These are phyloP conservation scores for Symphodus melops DNA, from an alignment of 2,113 vertebrate species.

Conservation along the genomic window DNA sequence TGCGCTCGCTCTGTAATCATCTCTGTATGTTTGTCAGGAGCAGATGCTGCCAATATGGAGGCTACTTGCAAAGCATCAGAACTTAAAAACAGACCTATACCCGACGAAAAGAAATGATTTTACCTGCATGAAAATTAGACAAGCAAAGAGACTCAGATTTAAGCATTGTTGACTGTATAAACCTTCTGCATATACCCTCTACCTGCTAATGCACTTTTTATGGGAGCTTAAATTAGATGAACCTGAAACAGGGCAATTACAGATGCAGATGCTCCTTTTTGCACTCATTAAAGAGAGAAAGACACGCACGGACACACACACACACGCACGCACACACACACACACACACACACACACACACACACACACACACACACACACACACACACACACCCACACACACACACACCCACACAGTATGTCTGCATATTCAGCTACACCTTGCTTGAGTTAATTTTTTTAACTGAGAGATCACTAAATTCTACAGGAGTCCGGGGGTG, in stretches of 20 bases:
- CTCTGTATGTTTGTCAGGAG: conserved; percentile 40
- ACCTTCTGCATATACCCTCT: conserved; percentile 5
- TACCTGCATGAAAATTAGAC: conserved; percentile 11
- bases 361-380: background rate
- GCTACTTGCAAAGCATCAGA: conserved; percentile 38
- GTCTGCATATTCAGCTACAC: conserved; percentile 26
- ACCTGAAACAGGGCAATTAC: conserved; percentile 62
- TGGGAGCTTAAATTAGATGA: conserved; percentile 58
- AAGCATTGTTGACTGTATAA: conserved; percentile 25
- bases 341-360: background rate
- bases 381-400: background rate
- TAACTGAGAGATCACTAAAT: conserved; percentile 52
- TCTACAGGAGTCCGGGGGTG: conserved; percentile 55
- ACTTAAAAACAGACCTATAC: conserved; percentile 12
- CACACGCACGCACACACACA: background rate
- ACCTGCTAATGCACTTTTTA: conserved; percentile 49
- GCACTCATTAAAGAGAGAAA: conserved; percentile 9
- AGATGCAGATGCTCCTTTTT: conserved; percentile 45
- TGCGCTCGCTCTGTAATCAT: conserved; percentile 38
- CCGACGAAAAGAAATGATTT: background rate
- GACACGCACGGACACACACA: too few species aligned
- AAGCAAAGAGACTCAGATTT: background rate
- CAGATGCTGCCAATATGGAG: conserved; percentile 54
- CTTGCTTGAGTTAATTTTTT: conserved; percentile 35
- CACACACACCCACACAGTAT: background rate